These are phyloP conservation scores for Rotaria socialis DNA, from an alignment of 2,888 invertebrate genomes.

Conservation along the genomic window DNA sequence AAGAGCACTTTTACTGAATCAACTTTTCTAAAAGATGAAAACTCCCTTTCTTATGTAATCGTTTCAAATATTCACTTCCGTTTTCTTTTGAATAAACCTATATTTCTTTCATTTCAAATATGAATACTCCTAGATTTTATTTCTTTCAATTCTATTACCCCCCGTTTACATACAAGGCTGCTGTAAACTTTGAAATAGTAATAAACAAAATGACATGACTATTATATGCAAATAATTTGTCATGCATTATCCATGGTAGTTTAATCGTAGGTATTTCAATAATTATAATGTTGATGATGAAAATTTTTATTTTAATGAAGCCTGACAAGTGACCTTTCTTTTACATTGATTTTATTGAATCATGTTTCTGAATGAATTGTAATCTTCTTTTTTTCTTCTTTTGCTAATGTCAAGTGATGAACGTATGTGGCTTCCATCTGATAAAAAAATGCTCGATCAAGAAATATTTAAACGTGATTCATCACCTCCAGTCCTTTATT, in stretches of 20 bases:
- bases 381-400: not conserved
- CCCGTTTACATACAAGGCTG: not conserved
- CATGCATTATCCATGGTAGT: too few relatives aligned
- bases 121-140: not conserved
- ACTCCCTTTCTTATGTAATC: too few relatives aligned
- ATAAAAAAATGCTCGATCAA: conserved; percentile 34
- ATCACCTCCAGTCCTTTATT: not conserved
- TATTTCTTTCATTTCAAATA: too few relatives aligned
- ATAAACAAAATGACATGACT: not conserved
- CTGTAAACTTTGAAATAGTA: not conserved
- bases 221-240: not conserved
- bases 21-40: too few relatives aligned
- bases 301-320: not conserved
- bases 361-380: not conserved
- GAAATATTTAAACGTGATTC: conserved; percentile 30
- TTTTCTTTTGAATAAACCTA: too few relatives aligned
- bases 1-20: too few relatives aligned
- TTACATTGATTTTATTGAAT: not conserved
- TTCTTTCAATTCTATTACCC: not conserved
- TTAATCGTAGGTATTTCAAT: too few relatives aligned
- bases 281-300: not conserved
- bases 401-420: not conserved
- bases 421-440: conserved; percentile 27
- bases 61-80: too few relatives aligned
- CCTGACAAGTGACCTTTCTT: not conserved